Evolutionary conservation across 1,140 invertebrate genomes (phyloP).

Genomic region (Drosophila eugracilis): DNA sequence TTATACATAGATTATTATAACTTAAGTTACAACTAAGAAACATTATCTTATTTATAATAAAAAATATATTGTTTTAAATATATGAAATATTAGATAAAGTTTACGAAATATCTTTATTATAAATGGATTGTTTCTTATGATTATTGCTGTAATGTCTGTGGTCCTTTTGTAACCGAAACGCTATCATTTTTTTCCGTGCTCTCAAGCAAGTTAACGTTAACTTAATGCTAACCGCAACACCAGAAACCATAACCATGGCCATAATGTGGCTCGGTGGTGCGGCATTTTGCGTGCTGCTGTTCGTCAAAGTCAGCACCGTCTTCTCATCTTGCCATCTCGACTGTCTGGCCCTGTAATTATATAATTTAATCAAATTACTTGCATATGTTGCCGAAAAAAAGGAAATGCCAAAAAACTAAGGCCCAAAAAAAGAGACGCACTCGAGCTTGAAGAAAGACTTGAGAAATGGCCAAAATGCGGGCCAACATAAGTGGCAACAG

Average conservation of each 20-base stretch:
- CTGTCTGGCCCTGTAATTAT: conserved; percentile 73
- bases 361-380: conserved; percentile 84
- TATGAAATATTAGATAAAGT: too few relatives aligned
- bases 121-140: too few relatives aligned
- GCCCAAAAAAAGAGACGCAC: conserved; percentile 24
- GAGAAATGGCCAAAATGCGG: conserved; percentile 44
- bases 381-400: conserved; percentile 78
- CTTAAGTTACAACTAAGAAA: too few relatives aligned
- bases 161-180: too few relatives aligned
- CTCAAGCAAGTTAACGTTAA: conserved; percentile 9
- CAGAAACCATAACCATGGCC: conserved; percentile 36
- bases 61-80: too few relatives aligned
- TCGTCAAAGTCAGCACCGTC: conserved; percentile 64
- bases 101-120: too few relatives aligned
- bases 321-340: conserved; percentile 39
- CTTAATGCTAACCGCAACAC: conserved; percentile 34
- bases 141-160: too few relatives aligned
- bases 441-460: conserved; percentile 37
- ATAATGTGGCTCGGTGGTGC: conserved; percentile 44
- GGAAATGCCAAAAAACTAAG: conserved; percentile 32
- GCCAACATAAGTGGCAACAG: conserved; percentile 49
- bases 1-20: too few relatives aligned
- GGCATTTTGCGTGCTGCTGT: conserved; percentile 58
- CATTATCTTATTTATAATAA: too few relatives aligned
- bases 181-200: conserved; percentile 2